Base-by-base conservation (phyloP, 2,113 vertebrate species). In the Triplophysa dalaica region DNA sequence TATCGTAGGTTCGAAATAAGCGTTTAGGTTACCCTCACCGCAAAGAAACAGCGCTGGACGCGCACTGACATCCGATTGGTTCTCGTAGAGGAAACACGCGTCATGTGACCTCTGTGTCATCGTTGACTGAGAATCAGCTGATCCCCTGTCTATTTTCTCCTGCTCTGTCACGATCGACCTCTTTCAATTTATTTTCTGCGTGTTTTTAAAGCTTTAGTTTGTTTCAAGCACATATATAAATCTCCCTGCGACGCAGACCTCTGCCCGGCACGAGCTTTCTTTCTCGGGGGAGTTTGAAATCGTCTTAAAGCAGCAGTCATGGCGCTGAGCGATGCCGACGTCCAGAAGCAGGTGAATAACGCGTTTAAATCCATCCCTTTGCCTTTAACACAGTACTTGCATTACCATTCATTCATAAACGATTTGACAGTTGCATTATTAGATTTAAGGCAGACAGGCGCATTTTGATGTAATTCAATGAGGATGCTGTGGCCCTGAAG, bases 241-340 rank as follows among this genome's bases (percentile, higher is more conserved):
- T 17, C 13, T 6, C 10, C 8, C 68, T 38, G 12, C 48, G 43
- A 29, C 38, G 43, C 43, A 45, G 43, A 52, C 24, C n/a, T 22
- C 6, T 21, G 2, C 45, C 43, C 4, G 19, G 38, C 4, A 2
- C 68, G 50, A 45, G 12, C 33, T 41, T 61, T 64, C 19, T 10
- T 26, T 58, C 12, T 50, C 56, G 3, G 22, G 21, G 69, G 19
- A 65, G 14, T 41, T 72, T 61, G 6, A 83, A 22, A 66, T 52
- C 19, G 10, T 63, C 74, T 24, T 52, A 22, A 3, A 61, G 82
- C 86, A 43, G 82, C 88, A 81, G 86, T 82, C 54, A 98, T 98
- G 97, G 97, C 97, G 85, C 96, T 99, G 82, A 99, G 97, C 92
- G 96, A 99, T 88, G 97, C 96, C 52, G 97, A 99, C 75, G 97